phyloP scores from a whole-genome alignment of 2,797 vertebrate species.

The Caiman crocodilus region DNA sequence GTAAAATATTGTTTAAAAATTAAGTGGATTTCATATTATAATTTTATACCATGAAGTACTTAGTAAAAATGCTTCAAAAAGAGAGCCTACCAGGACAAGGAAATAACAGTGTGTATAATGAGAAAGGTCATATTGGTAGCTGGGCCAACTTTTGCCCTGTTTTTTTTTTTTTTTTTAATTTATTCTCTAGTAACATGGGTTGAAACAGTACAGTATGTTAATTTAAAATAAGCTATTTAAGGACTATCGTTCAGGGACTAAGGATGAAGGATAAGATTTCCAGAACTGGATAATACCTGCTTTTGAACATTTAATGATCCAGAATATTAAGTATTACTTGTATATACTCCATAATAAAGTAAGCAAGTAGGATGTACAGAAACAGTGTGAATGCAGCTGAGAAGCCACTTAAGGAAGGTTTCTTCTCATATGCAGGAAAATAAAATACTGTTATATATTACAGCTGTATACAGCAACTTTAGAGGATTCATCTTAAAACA shows the following conservation, averaged over 20 bases:
- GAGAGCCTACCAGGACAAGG: background rate
- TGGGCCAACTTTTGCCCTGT: background rate
- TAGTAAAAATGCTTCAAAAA: background rate
- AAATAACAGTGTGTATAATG: background rate
- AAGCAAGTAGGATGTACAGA: background rate
- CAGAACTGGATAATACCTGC: background rate
- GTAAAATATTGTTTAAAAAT: background rate
- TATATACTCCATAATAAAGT: background rate
- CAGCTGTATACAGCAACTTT: background rate
- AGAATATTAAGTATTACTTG: background rate
- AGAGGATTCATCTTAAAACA: background rate
- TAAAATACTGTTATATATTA: background rate
- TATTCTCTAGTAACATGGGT: too few relatives aligned
- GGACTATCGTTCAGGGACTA: background rate
- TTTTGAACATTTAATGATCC: background rate
- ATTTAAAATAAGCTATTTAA: background rate
- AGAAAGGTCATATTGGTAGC: background rate
- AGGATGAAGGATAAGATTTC: background rate
- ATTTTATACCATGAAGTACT: background rate
- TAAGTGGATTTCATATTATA: background rate
- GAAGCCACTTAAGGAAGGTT: background rate
- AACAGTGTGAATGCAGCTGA: accelerated
- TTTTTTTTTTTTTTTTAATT: too few relatives aligned
- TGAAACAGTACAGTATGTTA: too few relatives aligned
- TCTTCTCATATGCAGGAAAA: background rate